Evolutionary conservation across 2,888 invertebrate species (phyloP).

Genomic region (Ceriagrion tenellum): DNA sequence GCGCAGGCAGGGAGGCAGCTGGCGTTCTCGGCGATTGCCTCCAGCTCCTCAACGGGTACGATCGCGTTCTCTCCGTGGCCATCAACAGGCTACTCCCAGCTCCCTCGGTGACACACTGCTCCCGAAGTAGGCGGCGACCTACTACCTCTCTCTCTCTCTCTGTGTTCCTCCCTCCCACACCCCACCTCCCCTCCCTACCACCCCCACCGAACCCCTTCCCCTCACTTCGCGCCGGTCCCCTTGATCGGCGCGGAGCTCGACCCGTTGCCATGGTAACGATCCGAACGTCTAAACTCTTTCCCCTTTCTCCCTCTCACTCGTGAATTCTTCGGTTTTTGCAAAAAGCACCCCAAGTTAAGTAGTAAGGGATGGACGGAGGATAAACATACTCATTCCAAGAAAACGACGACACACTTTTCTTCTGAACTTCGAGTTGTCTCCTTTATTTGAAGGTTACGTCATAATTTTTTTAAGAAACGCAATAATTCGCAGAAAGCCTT

Average conservation of each 20-base stretch:
- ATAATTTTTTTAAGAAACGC: no score
- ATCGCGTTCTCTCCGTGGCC: not conserved
- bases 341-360: not conserved
- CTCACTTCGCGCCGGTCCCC: not conserved
- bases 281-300: slow-evolving; percentile 11
- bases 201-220: not conserved
- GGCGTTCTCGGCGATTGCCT: not conserved
- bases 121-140: not conserved
- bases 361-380: not conserved
- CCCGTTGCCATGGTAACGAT: slow-evolving; percentile 67
- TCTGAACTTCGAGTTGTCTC: no score
- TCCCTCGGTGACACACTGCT: slow-evolving; percentile 47
- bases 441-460: no score
- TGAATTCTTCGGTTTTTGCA: slow-evolving; percentile 48
- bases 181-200: not conserved
- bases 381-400: no score
- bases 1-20: not conserved
- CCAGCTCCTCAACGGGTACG: not conserved
- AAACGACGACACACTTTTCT: no score
- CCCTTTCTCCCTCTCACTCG: no score
- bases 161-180: not conserved
- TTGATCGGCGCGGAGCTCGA: slow-evolving; percentile 56
- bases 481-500: no score
- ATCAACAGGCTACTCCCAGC: slow-evolving; percentile 46
- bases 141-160: not conserved